These are phyloP conservation scores for Liodrosophila aerea DNA, from an alignment of 2,888 invertebrate genomes.

Conservation along the genomic window DNA sequence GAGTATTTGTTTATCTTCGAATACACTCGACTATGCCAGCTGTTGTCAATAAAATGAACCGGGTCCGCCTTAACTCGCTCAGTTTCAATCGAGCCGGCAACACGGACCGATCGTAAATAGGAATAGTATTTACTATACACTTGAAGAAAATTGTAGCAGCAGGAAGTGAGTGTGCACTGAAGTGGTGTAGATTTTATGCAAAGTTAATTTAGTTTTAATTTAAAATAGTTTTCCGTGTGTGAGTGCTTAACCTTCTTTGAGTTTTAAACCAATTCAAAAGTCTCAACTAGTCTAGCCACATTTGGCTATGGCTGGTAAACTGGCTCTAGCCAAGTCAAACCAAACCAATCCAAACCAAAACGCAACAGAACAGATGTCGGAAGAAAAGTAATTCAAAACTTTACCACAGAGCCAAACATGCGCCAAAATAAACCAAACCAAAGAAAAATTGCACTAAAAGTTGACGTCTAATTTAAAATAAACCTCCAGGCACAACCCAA, in stretches of 20 bases:
- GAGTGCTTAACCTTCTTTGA: not conserved
- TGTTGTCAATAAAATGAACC: too few species aligned
- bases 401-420: conserved; percentile 59
- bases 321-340: not conserved
- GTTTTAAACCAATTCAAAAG: conserved; percentile 8
- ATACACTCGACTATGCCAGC: not conserved
- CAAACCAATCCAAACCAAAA: not conserved
- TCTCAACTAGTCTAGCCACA: conserved; percentile 30
- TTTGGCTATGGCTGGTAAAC: conserved; percentile 12
- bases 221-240: not conserved
- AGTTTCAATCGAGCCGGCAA: too few species aligned
- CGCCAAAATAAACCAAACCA: conserved; percentile 32
- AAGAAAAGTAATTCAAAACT: conserved; percentile 67
- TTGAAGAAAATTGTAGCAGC: too few species aligned
- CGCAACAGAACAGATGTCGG: conserved; percentile 36
- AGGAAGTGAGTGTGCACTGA: too few species aligned
- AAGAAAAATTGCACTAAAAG: conserved; percentile 63
- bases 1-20: too few species aligned
- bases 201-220: too few species aligned
- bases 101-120: too few species aligned
- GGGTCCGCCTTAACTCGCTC: too few species aligned
- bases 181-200: too few species aligned
- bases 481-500: conserved; percentile 35
- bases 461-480: conserved; percentile 70
- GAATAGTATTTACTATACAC: too few species aligned